Percentiles rank a stretch among this genome's conserved stretches.
These are phyloP conservation scores for Rotaria sp. DNA, from an alignment of 2,888 invertebrate genomes.

Conservation along the genomic window DNA sequence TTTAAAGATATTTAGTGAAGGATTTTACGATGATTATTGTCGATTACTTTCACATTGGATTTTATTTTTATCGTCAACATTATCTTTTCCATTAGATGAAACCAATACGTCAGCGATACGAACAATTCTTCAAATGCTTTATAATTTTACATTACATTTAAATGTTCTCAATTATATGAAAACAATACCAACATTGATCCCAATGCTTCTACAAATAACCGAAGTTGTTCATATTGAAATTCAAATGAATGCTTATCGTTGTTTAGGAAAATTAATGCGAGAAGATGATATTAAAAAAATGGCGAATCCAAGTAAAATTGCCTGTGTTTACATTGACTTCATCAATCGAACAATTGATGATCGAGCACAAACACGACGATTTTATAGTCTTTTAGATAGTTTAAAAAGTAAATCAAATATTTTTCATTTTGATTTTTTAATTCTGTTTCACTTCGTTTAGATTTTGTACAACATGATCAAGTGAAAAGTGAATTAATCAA, in stretches of 20 bases:
- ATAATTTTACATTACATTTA: neutral
- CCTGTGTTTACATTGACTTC: neutral
- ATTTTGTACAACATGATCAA: slow-evolving; percentile 7
- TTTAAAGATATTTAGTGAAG: neutral
- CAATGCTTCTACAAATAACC: neutral
- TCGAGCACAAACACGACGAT: neutral
- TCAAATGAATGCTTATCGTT: neutral
- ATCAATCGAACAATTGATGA: neutral
- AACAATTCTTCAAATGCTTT: neutral
- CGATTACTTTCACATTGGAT: neutral
- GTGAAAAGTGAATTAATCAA: neutral
- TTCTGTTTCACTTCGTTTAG: neutral
- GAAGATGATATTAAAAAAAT: neutral
- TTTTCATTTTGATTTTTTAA: neutral
- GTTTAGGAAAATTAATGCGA: neutral
- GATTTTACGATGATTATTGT: neutral
- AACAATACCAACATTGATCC: neutral
- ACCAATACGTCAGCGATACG: neutral
- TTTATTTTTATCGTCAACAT: neutral
- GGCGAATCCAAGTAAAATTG: slow-evolving; percentile 4
- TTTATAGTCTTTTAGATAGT: neutral
- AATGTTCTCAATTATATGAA: neutral
- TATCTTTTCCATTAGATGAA: neutral
- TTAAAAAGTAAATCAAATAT: neutral
- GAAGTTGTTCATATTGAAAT: neutral